These are phyloP conservation scores for Lamprotornis superbus DNA, from an alignment of 2,113 vertebrate species.

Conservation along the genomic window DNA sequence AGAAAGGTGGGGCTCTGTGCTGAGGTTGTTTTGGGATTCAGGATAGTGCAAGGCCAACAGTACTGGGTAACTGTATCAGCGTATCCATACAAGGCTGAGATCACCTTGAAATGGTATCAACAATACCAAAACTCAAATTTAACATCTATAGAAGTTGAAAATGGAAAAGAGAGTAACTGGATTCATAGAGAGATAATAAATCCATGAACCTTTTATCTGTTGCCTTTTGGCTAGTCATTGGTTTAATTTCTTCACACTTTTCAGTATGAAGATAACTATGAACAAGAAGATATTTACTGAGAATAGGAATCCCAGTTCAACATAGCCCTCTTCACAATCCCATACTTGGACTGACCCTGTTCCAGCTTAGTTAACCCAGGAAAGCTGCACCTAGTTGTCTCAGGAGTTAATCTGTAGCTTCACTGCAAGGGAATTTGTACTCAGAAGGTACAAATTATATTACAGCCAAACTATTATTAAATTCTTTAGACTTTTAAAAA, in stretches of 20 bases:
- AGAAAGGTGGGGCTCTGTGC: background rate
- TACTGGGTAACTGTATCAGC: fast-evolving
- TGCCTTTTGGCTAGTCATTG: background rate
- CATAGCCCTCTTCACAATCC: background rate
- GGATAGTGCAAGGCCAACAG: background rate
- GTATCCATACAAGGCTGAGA: background rate
- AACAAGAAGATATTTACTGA: background rate
- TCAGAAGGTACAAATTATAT: background rate
- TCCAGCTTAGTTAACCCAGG: background rate
- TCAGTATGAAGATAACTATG: background rate
- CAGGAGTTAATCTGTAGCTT: background rate
- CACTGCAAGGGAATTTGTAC: background rate
- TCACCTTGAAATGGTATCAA: background rate
- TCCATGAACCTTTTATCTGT: background rate
- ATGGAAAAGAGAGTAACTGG: background rate
- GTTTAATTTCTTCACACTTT: background rate
- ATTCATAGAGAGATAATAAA: background rate
- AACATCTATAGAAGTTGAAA: background rate
- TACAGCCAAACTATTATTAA: background rate
- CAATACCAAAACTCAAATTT: background rate
- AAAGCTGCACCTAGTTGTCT: background rate
- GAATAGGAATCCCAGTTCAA: background rate
- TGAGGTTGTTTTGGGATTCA: background rate
- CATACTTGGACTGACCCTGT: background rate
- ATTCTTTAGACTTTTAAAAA: background rate